These are phyloP conservation scores for Lymantria dispar DNA, from an alignment of 2,888 invertebrate genomes.

Conservation along the genomic window DNA sequence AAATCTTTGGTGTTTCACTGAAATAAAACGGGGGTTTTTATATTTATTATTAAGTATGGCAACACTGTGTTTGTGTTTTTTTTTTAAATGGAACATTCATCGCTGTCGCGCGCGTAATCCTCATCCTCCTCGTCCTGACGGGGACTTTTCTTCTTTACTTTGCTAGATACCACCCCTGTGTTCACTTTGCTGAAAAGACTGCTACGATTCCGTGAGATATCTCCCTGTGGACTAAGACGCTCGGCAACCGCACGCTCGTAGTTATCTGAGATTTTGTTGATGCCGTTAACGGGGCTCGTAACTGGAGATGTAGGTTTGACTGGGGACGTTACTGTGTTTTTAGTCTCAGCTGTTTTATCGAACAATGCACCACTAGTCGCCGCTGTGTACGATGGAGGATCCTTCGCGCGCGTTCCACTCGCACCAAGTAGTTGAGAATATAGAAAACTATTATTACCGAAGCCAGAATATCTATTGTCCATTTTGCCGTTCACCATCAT, in stretches of 20 bases:
- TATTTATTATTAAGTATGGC: constrained; percentile 34
- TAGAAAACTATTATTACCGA: constrained; percentile 74
- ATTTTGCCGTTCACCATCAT: constrained; percentile 76
- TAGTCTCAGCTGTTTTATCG: constrained; percentile 47
- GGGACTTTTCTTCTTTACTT: constrained; percentile 52
- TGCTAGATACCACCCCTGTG: constrained; percentile 68
- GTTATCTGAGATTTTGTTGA: constrained; percentile 77
- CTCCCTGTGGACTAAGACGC: constrained; percentile 65
- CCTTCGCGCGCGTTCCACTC: constrained; percentile 58
- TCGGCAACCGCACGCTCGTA: constrained; percentile 75
- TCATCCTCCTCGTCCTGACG: constrained; percentile 71
- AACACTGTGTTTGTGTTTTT: constrained; percentile 30
- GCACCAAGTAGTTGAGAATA: constrained; percentile 68
- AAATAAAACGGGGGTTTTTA: constrained; percentile 22
- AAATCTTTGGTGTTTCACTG: constrained; percentile 70
- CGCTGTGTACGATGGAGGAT: constrained; percentile 68
- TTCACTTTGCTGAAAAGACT: constrained; percentile 71
- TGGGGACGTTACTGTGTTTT: constrained; percentile 48
- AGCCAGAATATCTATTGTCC: constrained; percentile 65
- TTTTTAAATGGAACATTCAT: constrained; percentile 84
- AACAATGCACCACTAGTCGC: constrained; percentile 60
- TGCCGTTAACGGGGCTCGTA: constrained; percentile 67
- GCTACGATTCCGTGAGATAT: constrained; percentile 61
- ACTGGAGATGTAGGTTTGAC: constrained; percentile 53
- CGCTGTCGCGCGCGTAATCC: constrained; percentile 82